phyloP scores from a whole-genome alignment of 1,140 invertebrate species.

The Antheraea mylitta region DNA sequence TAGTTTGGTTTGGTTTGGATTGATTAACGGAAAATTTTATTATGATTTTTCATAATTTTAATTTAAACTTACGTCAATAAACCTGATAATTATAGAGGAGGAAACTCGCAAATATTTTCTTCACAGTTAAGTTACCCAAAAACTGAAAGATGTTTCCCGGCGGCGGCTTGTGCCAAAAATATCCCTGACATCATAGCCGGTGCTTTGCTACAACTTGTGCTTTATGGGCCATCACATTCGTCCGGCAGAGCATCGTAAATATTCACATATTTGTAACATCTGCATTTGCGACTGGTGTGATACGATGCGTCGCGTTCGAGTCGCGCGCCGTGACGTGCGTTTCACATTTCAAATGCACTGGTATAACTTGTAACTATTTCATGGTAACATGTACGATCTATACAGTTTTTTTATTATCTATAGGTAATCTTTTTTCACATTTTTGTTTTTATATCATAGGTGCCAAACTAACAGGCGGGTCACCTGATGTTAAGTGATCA shows the following conservation, averaged over 20 bases:
- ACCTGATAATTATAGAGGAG: too few species aligned
- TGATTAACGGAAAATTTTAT: too few species aligned
- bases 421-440: too few species aligned
- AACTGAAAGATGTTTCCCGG: conserved; percentile 38
- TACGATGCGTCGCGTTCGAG: neutral
- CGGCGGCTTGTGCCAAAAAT: conserved; percentile 59
- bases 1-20: too few species aligned
- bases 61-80: too few species aligned
- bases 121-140: conserved; percentile 43
- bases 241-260: conserved; percentile 62
- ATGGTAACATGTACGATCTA: too few species aligned
- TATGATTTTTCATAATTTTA: too few species aligned
- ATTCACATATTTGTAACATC: conserved; percentile 41
- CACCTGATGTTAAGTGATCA: too few species aligned
- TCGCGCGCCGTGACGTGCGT: neutral
- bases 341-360: neutral
- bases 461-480: too few species aligned
- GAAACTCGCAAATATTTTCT: neutral
- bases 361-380: conserved; percentile 2
- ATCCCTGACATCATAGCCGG: conserved; percentile 57
- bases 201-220: conserved; percentile 49
- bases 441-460: too few species aligned
- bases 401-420: too few species aligned
- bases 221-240: conserved; percentile 67
- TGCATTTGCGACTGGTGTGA: conserved; percentile 38